Evolutionary conservation across 2,888 invertebrate species (phyloP), one percentile per base, ranked within the genome.

Genomic region (Synergus japonicus): DNA sequence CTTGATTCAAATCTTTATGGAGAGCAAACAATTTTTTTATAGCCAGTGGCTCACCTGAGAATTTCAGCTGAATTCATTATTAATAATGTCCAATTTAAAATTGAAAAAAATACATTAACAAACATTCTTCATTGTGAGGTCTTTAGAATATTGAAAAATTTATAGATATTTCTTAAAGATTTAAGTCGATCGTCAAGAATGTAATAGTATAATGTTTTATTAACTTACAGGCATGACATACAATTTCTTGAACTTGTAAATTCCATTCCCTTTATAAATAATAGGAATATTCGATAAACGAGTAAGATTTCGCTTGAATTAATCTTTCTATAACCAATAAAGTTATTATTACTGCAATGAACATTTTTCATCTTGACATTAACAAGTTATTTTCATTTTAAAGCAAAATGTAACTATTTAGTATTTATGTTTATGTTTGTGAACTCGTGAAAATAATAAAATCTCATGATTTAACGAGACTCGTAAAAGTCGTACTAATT

Each of bases 401-500:
- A 54, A 54, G 54, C 54, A 37, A 49, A 69, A 9, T 63, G 63
- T 63, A 12, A 37, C 29, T 29, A 29, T 29, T 29, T 29, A 29
- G 29, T 29, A 7, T n/a, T 73, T 29, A 73, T 37, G 37, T 13
- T 8, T 73, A 7, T 41, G 41, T 54, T 18, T 54, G 10, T 73
- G 12, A 73, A 54, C 15, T 37, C n/a, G 4, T 73, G 54, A 73
- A 29, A 73, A 73, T 73, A 54, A 73, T 49, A 58, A 73, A 73
- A 41, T 54, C 10, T 12, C 12, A 58, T n/a, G 12, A 4, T 22
- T 22, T 60, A 18, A 18, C 13, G 60, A 54, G 29, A 13, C 54
- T 73, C 49, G 29, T 73, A 73, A 73, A 73, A 49, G 54, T 67
- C 37, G 37, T 54, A 29, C 54, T 73, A 73, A 54, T 73, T 54